A percentile compares a stretch with the other conserved stretches of the same genome.
Conservation (phyloP, 2,113 vertebrate genomes). For the Ursus arctos region DNA sequence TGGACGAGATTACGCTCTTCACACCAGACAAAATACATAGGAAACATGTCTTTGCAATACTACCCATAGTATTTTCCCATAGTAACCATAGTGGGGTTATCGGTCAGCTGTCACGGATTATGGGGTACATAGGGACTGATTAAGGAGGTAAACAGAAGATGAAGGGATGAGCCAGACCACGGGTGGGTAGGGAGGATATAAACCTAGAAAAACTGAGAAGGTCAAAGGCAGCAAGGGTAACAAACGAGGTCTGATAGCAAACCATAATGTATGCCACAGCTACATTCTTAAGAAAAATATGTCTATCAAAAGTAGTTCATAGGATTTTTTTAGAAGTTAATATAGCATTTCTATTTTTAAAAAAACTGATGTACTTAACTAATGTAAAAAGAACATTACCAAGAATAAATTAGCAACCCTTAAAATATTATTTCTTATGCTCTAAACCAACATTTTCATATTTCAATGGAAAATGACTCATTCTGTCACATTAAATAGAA, state of each 20-base stretch:
- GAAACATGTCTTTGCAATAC: background rate
- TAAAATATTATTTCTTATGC: slow-evolving; percentile 64
- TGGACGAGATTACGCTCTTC: background rate
- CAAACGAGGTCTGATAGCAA: background rate
- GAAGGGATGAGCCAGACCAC: too few species aligned
- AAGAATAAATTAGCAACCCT: slow-evolving; percentile 62
- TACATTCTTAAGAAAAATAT: background rate
- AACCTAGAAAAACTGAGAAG: background rate
- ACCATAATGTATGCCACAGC: background rate
- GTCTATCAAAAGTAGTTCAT: background rate
- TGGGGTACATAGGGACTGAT: background rate
- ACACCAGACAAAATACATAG: background rate
- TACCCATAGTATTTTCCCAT: background rate
- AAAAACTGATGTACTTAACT: slow-evolving; percentile 23
- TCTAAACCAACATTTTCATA: slow-evolving; percentile 59
- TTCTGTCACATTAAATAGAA: slow-evolving; percentile 58
- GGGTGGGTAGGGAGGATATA: background rate
- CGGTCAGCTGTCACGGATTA: background rate
- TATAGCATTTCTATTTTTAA: background rate
- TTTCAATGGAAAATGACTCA: slow-evolving; percentile 63
- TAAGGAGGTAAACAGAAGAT: background rate
- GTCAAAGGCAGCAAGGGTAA: background rate
- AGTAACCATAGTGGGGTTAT: background rate
- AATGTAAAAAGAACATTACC: slow-evolving; percentile 61
- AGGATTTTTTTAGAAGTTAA: background rate